Evolutionary conservation across 1,140 invertebrate species (phyloP), one percentile per base, ranked within the genome.

Genomic region (Trichonephila clavipes): DNA sequence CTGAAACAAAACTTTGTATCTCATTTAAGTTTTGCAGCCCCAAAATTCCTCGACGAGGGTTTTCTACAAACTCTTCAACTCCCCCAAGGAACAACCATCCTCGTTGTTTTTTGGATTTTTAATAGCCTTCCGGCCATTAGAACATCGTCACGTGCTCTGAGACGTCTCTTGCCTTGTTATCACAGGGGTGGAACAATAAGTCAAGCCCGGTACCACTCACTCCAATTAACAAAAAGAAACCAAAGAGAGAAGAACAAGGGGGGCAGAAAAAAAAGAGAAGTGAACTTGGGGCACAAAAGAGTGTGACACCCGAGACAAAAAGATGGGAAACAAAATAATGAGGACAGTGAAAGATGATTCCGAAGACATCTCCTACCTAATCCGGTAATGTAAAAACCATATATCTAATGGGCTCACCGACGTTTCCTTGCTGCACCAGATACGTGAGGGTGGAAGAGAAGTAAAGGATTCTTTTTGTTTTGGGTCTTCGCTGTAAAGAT

Each of bases 371-470:
- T 64, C 64, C 24, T 59, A 21, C 83, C 64, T 92, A 92, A 92
- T 92, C 91, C 64, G 34, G 34, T 92, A 87, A 92, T 92, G 91
- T 92, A 92, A 92, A 92, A 92, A 92, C 91, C 91, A 92, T 92
- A 92, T 18, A 87, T 92, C 91, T 92, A 92, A 92, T 87, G 83
- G 83, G 24, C 72, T 77, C 72, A 40, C 34, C 3, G 72, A 77
- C 69, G 24, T 34, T 34, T 77, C 28, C 28, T 77, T 77, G 66
- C 66, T 24, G 66, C n/a, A 14, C 12, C n/a, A 69, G 21, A 69
- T 21, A 28, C 66, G 66, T 14, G 66, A 28, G 66, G 24, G n/a
- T 3, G 51, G 7, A 40, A 40, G 34, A 7, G 51, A 7, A 51
- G 51, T 51, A 51, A 69, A 69, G 7, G 24, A 24, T 69, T 69